These are phyloP conservation scores for Harpagoxenus sublaevis DNA, from an alignment of 2,888 invertebrate species.

Conservation along the genomic window DNA sequence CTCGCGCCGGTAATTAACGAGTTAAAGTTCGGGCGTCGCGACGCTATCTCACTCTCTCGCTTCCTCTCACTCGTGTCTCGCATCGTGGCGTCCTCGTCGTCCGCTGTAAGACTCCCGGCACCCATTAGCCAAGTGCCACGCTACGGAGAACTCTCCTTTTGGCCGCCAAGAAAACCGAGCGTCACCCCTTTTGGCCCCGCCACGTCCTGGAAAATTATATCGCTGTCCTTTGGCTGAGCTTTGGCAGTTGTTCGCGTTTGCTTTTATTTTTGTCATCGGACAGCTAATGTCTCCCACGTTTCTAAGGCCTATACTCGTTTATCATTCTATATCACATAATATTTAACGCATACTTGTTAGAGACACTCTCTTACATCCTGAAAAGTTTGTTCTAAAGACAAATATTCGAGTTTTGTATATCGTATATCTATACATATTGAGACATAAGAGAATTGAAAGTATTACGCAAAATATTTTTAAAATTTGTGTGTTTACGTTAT, in stretches of 20 bases:
- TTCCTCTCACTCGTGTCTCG: constrained; percentile 66
- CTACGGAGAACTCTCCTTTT: constrained; percentile 76
- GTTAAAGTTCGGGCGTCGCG: constrained; percentile 86
- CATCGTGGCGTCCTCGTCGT: constrained; percentile 62
- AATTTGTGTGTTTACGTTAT: not conserved
- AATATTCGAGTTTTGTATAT: not conserved
- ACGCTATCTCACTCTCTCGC: constrained; percentile 70
- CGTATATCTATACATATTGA: not conserved
- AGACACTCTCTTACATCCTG: not conserved
- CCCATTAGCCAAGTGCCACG: constrained; percentile 86
- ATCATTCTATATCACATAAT: not conserved
- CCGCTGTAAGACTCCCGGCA: constrained; percentile 83
- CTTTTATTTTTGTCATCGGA: constrained; percentile 31
- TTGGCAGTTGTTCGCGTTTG: constrained; percentile 48
- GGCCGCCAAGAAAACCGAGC: constrained; percentile 76
- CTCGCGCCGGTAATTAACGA: constrained; percentile 86
- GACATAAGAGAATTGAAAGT: not conserved
- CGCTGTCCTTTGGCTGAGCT: constrained; percentile 46
- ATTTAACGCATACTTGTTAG: not conserved
- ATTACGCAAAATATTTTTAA: not conserved
- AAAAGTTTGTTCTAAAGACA: not conserved
- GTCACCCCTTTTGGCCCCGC: constrained; percentile 50
- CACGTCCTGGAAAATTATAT: constrained; percentile 44
- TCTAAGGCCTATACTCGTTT: constrained; percentile 6
- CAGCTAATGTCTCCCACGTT: constrained; percentile 26